phyloP scores from a whole-genome alignment of 1,140 invertebrate genomes.

The Lepidostoma basale region DNA sequence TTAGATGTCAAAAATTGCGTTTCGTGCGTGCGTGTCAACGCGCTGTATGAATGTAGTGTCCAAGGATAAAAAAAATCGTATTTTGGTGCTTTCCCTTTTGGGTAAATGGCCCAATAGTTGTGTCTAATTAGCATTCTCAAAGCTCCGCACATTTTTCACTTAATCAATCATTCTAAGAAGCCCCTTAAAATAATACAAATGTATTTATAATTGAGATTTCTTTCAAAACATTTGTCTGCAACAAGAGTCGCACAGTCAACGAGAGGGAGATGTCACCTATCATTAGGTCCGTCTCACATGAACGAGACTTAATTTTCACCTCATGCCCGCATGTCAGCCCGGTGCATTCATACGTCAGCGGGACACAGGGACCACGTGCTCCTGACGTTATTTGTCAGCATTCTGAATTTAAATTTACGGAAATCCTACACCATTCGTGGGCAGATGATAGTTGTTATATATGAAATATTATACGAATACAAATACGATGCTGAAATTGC shows the following conservation, averaged over 20 bases:
- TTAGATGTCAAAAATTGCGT: too few relatives aligned
- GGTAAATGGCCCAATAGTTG: background rate
- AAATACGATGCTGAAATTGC: too few relatives aligned
- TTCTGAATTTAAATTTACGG: background rate
- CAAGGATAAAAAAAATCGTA: background rate
- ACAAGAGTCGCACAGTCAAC: conserved; percentile 1
- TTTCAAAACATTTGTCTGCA: conserved; percentile 21
- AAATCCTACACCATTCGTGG: too few relatives aligned
- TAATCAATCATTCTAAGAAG: background rate
- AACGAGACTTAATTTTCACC: conserved; percentile 34
- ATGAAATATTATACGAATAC: too few relatives aligned
- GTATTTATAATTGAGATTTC: background rate
- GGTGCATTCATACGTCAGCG: conserved; percentile 39
- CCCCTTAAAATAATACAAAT: conserved; percentile 8
- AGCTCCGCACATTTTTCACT: background rate
- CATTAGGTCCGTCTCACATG: conserved; percentile 7
- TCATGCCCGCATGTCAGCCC: conserved; percentile 37
- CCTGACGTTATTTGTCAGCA: conserved; percentile 7
- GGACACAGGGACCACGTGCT: conserved; percentile 20
- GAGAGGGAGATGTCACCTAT: background rate
- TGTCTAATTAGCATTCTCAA: background rate
- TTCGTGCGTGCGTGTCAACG: too few relatives aligned
- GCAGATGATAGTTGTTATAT: too few relatives aligned
- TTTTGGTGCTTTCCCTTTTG: too few relatives aligned
- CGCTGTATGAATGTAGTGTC: background rate